Evolutionary conservation across 1,140 invertebrate genomes (phyloP).

Genomic region (Antheraea mylitta): DNA sequence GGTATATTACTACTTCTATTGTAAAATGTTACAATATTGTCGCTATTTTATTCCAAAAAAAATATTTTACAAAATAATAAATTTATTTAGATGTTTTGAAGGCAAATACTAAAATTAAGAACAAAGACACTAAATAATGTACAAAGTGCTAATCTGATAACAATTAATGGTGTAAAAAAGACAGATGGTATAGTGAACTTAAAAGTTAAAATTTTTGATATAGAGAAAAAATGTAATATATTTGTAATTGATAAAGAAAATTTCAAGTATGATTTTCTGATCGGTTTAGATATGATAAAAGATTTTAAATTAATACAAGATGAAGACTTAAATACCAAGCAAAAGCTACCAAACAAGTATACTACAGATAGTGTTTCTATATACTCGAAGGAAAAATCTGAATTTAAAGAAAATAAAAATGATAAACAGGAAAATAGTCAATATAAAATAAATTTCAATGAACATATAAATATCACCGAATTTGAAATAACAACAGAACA

Average conservation of each 20-base stretch:
- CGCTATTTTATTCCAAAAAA: no score
- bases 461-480: conserved; percentile 22
- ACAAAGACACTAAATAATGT: no score
- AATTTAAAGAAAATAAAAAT: conserved; percentile 1
- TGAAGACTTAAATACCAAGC: neutral
- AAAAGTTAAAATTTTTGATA: conserved; percentile 7
- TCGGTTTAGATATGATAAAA: neutral
- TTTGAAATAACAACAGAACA: conserved; percentile 30
- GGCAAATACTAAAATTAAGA: no score
- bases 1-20: no score
- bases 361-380: neutral
- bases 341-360: neutral
- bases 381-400: neutral
- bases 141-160: no score
- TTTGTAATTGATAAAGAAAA: neutral
- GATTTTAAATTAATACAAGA: neutral
- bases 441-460: conserved; percentile 47
- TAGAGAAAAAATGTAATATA: neutral
- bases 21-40: no score
- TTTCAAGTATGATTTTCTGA: neutral
- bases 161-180: conserved; percentile 7
- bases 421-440: no score
- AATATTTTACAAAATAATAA: no score
- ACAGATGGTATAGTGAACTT: neutral
- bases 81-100: no score